Base-by-base conservation (phyloP, 2,113 vertebrate genomes). In the Tachuris rubrigastra region DNA sequence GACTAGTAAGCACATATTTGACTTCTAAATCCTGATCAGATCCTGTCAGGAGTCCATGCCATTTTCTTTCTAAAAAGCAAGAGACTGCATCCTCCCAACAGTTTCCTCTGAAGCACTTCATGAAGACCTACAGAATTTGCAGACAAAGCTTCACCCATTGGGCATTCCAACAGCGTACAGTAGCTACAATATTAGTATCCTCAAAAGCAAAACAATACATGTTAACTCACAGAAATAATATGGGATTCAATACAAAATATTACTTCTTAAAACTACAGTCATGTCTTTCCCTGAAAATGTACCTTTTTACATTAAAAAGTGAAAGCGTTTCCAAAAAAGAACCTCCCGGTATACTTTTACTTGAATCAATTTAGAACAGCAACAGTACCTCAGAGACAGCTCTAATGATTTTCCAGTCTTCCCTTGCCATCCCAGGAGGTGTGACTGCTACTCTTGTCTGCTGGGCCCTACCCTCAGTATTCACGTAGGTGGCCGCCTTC, bases 321-420 rank as follows among this genome's bases (percentile, higher is more conserved):
- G 22, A 28, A 71, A 37, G 39, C 24, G 31, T 84, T 90, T 71
- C 62, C 35, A 50, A 33, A 80, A 85, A 74, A 23, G 14, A 91
- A 80, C 23, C 47, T 93, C 60, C 73, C 25, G 5, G 12, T 56
- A 27, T 60, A 55, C 60, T 92, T 76, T 10, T 74, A 87, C 23
- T 56, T 82, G 63, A 80, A 65, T 37, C n/a, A 72, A 80, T 59
- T 88, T 68, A 0, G 28, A 76, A 65, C 15, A 75, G 49, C 50
- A 93, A 53, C 41, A 53, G 49, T 97, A 99, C 99, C 98, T 99
- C 99, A 58, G 99, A 99, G 49, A 99, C n/a, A 13, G 99, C 99
- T 92, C 99, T 98, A 95, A 99, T 97, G 95, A 99, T 98, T 97
- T 97, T 99, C 99, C 99, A 99, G 98, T 99, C 99, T 86, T 99